phyloP scores from a whole-genome alignment of 2,888 invertebrate genomes.

The Epistrophella euchroma region DNA sequence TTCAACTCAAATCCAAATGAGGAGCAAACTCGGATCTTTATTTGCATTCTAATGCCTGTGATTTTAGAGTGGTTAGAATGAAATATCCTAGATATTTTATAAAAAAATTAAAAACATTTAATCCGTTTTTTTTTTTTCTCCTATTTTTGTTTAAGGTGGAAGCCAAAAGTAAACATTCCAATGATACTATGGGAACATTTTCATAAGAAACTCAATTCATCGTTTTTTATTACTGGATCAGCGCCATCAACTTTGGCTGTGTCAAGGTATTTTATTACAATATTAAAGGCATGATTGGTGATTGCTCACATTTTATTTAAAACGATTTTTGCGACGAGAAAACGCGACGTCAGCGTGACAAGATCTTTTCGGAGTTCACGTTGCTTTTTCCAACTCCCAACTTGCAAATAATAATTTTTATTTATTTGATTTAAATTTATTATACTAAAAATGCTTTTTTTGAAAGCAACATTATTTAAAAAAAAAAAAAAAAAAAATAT shows the following conservation, averaged over 20 bases:
- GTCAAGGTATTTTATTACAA: slow-evolving; percentile 77
- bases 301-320: too few relatives aligned
- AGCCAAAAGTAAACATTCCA: slow-evolving; percentile 84
- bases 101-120: neutral
- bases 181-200: slow-evolving; percentile 86
- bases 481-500: too few relatives aligned
- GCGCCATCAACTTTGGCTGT: slow-evolving; percentile 84
- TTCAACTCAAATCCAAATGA: slow-evolving; percentile 84
- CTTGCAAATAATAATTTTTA: too few relatives aligned
- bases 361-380: too few relatives aligned
- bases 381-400: too few relatives aligned
- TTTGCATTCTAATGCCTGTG: slow-evolving; percentile 83
- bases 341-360: too few relatives aligned
- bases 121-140: neutral
- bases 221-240: slow-evolving; percentile 84
- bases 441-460: too few relatives aligned
- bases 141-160: slow-evolving; percentile 83
- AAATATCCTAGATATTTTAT: neutral
- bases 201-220: slow-evolving; percentile 85
- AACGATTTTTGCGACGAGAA: too few relatives aligned
- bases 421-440: too few relatives aligned
- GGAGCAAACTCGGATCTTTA: slow-evolving; percentile 84
- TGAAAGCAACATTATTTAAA: too few relatives aligned
- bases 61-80: slow-evolving; percentile 81
- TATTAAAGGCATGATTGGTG: neutral